Percentiles rank a stretch among this genome's conserved stretches.
These are phyloP conservation scores for Psittacus erithacus DNA, from an alignment of 2,113 vertebrate species.

Conservation along the genomic window DNA sequence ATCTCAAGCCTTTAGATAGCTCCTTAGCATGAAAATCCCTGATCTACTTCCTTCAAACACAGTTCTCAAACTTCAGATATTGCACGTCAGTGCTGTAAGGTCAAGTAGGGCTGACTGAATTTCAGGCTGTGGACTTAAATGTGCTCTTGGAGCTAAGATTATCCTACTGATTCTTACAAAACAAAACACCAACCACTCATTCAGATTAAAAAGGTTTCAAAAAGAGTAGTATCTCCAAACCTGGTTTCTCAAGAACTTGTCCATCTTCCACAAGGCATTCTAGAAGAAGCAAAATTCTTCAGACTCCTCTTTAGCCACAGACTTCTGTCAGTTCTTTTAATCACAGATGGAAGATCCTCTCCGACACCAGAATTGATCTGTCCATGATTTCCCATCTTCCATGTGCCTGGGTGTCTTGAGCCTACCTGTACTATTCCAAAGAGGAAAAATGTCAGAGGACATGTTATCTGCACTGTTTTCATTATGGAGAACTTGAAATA, in stretches of 20 bases:
- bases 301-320: background rate
- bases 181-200: background rate
- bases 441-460: background rate
- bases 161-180: background rate
- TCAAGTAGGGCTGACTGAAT: background rate
- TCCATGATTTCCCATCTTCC: background rate
- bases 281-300: background rate
- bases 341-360: background rate
- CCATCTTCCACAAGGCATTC: background rate
- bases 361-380: background rate
- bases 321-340: background rate
- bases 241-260: background rate
- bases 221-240: background rate
- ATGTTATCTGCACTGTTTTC: background rate
- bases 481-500: background rate
- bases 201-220: background rate
- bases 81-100: background rate
- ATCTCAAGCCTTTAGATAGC: background rate
- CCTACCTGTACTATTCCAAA: background rate
- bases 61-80: background rate
- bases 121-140: background rate
- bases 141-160: background rate
- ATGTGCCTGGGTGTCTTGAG: background rate
- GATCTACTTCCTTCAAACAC: background rate
- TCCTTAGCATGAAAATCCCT: background rate